Conservation (phyloP, 2,113 vertebrate genomes). For the Chauna torquata region DNA sequence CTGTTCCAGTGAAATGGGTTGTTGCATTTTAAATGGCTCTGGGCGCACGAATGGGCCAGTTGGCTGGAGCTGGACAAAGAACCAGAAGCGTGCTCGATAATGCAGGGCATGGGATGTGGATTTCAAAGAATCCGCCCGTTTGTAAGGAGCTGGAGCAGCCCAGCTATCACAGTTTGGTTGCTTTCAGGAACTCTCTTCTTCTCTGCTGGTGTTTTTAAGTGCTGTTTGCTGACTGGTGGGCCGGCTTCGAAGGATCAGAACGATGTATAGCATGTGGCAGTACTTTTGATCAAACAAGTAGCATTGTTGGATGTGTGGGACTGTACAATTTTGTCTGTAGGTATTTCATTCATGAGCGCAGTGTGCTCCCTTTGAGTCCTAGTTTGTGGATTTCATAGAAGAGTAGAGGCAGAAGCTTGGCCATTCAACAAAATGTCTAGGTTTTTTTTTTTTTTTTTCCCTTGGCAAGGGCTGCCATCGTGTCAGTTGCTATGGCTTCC, state of each 20-base stretch:
- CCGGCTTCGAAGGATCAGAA: neutral
- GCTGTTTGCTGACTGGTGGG: constrained; percentile 22
- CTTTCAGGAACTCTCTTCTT: constrained; percentile 33
- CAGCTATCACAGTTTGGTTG: neutral
- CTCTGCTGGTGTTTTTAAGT: neutral
- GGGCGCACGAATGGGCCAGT: neutral
- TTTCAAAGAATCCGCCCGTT: constrained; percentile 31
- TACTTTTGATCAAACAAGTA: neutral
- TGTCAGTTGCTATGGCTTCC: constrained; percentile 48
- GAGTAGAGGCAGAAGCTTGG: constrained; percentile 12
- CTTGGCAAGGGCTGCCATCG: neutral
- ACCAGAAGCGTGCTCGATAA: neutral
- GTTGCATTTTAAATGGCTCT: neutral
- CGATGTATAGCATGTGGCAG: neutral
- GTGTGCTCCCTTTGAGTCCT: constrained; percentile 1
- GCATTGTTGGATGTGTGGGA: neutral
- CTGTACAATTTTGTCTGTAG: neutral
- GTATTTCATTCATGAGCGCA: constrained; percentile 31
- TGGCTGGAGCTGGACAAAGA: constrained; percentile 40
- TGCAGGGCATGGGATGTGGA: constrained; percentile 5
- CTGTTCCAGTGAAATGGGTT: neutral
- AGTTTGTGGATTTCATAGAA: neutral
- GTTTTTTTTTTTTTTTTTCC: constrained; percentile 3
- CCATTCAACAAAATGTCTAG: constrained; percentile 25
- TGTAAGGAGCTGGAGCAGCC: neutral